Conservation (phyloP, 1,140 invertebrate species). For the Thaumatotibia leucotreta region DNA sequence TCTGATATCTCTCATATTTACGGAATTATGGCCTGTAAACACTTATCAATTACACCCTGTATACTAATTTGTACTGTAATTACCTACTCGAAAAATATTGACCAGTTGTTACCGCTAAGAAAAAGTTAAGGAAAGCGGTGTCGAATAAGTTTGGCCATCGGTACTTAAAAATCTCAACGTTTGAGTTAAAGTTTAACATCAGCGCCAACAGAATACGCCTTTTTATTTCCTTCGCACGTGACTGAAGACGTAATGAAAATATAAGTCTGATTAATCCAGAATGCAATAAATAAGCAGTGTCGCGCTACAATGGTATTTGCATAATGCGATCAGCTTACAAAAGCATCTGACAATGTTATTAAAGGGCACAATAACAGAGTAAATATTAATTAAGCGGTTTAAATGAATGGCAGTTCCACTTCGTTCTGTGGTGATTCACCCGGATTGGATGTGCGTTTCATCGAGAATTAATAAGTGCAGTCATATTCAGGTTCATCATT, state of each 20-base stretch:
- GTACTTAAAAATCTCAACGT: neutral
- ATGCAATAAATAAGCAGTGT: slow-evolving; percentile 7
- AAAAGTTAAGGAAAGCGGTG: too few species aligned
- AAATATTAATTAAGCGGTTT: slow-evolving; percentile 13
- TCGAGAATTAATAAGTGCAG: neutral
- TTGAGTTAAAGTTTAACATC: neutral
- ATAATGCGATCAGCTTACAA: slow-evolving; percentile 6
- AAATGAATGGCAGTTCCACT: slow-evolving; percentile 6
- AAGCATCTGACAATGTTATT: slow-evolving; percentile 1
- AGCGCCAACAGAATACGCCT: neutral
- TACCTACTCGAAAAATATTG: too few species aligned
- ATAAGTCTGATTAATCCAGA: slow-evolving; percentile 7
- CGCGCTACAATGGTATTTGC: neutral
- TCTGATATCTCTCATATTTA: too few species aligned
- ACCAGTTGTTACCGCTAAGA: too few species aligned
- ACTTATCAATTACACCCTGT: too few species aligned
- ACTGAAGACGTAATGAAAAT: slow-evolving; percentile 7
- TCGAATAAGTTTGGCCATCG: neutral
- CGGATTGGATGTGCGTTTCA: neutral
- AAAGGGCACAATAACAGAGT: slow-evolving; percentile 11
- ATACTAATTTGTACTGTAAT: too few species aligned
- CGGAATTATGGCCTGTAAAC: too few species aligned
- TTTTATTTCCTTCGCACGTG: neutral
- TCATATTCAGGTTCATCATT: too few species aligned
- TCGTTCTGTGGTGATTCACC: neutral